Conservation (phyloP, 2,113 vertebrate genomes). For the Sapajus apella region DNA sequence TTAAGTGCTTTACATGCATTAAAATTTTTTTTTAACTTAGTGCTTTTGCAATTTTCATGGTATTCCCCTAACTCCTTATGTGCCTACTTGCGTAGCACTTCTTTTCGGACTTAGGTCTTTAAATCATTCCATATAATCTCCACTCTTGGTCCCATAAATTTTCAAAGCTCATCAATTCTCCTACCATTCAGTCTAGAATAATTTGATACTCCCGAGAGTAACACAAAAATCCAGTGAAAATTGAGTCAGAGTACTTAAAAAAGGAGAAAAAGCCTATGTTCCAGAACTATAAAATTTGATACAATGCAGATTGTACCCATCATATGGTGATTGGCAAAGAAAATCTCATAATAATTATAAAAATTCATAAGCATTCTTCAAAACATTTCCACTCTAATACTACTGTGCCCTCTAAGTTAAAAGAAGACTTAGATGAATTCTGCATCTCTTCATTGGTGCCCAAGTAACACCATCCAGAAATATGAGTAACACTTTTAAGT, state of each 20-base stretch:
- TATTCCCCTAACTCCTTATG: not conserved
- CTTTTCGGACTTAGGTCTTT: not conserved
- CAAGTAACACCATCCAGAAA: not conserved
- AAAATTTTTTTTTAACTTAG: not conserved
- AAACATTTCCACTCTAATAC: fast-evolving
- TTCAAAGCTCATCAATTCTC: not conserved
- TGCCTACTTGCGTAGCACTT: not conserved
- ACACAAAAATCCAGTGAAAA: not conserved
- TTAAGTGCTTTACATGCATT: not conserved
- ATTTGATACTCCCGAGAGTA: not conserved
- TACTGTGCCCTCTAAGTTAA: fast-evolving
- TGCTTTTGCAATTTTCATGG: not conserved
- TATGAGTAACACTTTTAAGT: not conserved
- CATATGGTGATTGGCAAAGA: not conserved
- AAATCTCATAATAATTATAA: not conserved
- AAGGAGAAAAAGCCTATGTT: not conserved
- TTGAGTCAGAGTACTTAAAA: not conserved
- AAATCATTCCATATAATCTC: not conserved
- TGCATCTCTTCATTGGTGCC: fast-evolving
- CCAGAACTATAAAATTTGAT: not conserved
- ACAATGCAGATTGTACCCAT: not conserved
- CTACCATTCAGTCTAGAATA: not conserved
- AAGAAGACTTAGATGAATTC: not conserved
- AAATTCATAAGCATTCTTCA: not conserved
- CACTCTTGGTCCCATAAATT: not conserved